phyloP scores from a whole-genome alignment of 1,140 invertebrate genomes.

The Magallana ariakensis region DNA sequence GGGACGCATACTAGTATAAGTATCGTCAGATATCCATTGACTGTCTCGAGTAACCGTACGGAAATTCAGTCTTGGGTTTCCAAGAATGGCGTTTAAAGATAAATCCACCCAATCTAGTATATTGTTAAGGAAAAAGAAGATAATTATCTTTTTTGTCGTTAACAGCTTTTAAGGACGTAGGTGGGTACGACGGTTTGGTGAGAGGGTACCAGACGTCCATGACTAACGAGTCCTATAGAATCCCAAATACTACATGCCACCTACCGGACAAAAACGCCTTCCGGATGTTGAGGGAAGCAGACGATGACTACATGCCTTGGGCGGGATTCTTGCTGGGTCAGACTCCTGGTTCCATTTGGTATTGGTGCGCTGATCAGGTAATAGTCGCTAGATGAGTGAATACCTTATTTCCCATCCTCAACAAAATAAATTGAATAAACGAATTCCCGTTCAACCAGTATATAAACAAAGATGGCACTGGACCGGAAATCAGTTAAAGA shows the following conservation, averaged over 20 bases:
- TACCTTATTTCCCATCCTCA: no score
- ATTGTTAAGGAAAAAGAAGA: background rate
- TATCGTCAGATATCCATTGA: no score
- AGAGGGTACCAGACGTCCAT: slow-evolving; percentile 55
- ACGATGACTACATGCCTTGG: slow-evolving; percentile 80
- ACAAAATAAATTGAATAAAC: no score
- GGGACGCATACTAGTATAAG: no score
- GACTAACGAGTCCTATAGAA: slow-evolving; percentile 58
- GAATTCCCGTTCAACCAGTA: no score
- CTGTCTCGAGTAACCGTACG: no score
- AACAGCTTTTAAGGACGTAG: slow-evolving; percentile 60
- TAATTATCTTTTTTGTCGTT: background rate
- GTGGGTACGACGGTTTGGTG: slow-evolving; percentile 63
- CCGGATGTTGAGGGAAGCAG: slow-evolving; percentile 68
- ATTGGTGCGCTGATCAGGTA: slow-evolving; percentile 83
- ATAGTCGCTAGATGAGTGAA: no score
- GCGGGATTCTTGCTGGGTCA: slow-evolving; percentile 81
- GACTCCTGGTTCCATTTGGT: slow-evolving; percentile 82
- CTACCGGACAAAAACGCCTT: slow-evolving; percentile 64
- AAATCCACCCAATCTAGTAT: background rate
- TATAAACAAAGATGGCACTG: no score
- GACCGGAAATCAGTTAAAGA: no score
- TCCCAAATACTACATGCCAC: slow-evolving; percentile 64
- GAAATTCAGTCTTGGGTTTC: no score
- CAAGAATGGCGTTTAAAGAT: no score